Conservation (phyloP, 2,113 vertebrate genomes). For the Pelmatolapia mariae region DNA sequence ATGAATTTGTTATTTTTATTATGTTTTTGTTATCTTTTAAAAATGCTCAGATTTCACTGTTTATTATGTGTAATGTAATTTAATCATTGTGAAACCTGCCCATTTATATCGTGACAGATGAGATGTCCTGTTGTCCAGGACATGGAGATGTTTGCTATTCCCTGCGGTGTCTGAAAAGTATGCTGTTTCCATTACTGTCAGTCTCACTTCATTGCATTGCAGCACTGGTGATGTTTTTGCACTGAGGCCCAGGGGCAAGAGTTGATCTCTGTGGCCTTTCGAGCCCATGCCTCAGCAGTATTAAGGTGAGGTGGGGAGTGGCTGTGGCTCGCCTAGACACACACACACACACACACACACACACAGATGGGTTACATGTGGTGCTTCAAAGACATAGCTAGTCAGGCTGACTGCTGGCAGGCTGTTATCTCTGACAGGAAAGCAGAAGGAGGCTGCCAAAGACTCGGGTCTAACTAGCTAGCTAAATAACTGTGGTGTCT, state of each 20-base stretch:
- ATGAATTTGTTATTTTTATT: neutral
- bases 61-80: constrained; percentile 38
- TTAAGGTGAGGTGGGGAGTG: neutral
- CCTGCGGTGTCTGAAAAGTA: constrained; percentile 76
- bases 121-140: constrained; percentile 24
- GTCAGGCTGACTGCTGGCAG: constrained; percentile 22
- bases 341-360: constrained; percentile 25
- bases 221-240: constrained; percentile 63
- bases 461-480: constrained; percentile 1
- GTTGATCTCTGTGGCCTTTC: constrained; percentile 16
- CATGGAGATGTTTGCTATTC: constrained; percentile 70
- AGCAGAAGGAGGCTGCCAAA: neutral
- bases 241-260: constrained; percentile 37
- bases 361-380: constrained; percentile 47
- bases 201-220: constrained; percentile 60
- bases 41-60: neutral
- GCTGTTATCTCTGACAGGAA: constrained; percentile 41
- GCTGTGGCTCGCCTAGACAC: constrained; percentile 7
- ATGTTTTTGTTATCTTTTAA: neutral
- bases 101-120: constrained; percentile 49
- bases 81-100: constrained; percentile 32
- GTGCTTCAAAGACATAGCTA: constrained; percentile 51
- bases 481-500: neutral
- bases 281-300: constrained; percentile 3
- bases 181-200: constrained; percentile 65